Conservation (phyloP, 2,113 vertebrate genomes). For the Sinocyclocheilus anophthalmus region DNA sequence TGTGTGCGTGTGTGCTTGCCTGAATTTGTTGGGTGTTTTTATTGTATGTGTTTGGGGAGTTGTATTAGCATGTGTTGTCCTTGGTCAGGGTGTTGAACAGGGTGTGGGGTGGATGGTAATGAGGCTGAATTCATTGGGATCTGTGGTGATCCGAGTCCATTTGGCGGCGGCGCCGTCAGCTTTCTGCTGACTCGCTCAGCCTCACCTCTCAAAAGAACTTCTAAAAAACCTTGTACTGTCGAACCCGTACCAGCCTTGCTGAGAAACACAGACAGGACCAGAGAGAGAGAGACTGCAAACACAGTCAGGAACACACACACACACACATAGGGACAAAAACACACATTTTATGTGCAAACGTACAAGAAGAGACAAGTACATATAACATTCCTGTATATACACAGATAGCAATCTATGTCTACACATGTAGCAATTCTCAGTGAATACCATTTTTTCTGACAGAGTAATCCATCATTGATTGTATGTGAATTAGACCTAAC, state of each 20-base stretch:
- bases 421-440: background rate
- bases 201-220: slow-evolving; percentile 60
- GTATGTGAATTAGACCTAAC: background rate
- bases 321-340: background rate
- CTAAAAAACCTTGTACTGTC: slow-evolving; percentile 62
- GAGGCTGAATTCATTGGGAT: slow-evolving; percentile 56
- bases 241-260: slow-evolving; percentile 41
- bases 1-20: background rate
- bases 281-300: slow-evolving; percentile 29
- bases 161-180: slow-evolving; percentile 31
- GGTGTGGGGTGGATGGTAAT: slow-evolving; percentile 51
- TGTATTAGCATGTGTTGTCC: slow-evolving; percentile 56
- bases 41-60: slow-evolving; percentile 34
- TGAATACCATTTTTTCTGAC: background rate
- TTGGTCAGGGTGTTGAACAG: slow-evolving; percentile 50
- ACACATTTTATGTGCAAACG: background rate
- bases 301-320: slow-evolving; percentile 21
- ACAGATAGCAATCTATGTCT: background rate
- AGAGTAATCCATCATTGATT: background rate
- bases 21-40: background rate
- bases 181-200: slow-evolving; percentile 58
- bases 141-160: slow-evolving; percentile 53
- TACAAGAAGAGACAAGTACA: slow-evolving; percentile 20
- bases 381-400: background rate
- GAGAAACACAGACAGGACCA: slow-evolving; percentile 21